phyloP scores from a whole-genome alignment of 2,113 vertebrate species.

The Gymnarchus niloticus region DNA sequence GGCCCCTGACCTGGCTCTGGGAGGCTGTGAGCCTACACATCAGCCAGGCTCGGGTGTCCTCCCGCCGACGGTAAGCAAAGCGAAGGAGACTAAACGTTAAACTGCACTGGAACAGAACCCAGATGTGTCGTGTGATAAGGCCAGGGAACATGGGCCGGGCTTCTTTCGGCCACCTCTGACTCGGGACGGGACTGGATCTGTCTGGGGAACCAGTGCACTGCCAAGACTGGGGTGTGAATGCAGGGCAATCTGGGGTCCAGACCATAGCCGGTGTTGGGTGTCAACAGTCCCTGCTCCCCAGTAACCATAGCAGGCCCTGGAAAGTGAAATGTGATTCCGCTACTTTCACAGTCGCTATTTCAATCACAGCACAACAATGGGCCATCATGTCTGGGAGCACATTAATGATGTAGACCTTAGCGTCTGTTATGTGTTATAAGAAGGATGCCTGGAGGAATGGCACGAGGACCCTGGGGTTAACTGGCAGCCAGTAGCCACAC shows the following conservation, averaged over 20 bases:
- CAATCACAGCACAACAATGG: constrained; percentile 28
- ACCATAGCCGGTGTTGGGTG: constrained; percentile 10
- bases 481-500: not conserved
- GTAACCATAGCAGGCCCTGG: constrained; percentile 28
- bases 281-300: not conserved
- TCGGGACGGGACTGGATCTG: not conserved
- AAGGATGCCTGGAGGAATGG: not conserved
- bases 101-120: constrained; percentile 13
- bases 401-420: constrained; percentile 25
- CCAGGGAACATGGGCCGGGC: not conserved
- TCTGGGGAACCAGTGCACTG: not conserved
- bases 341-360: constrained; percentile 12
- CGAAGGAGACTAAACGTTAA: constrained; percentile 8
- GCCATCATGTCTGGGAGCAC: constrained; percentile 17
- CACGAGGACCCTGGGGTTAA: not conserved
- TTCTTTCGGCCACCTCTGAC: not conserved
- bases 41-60: constrained; percentile 2
- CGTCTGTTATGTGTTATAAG: constrained; percentile 23
- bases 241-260: not conserved
- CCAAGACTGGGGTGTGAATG: not conserved
- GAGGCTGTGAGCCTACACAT: not conserved
- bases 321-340: constrained; percentile 25
- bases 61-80: constrained; percentile 4
- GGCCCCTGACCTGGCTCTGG: not conserved
- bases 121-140: constrained; percentile 14